Percentiles rank a stretch among this genome's conserved stretches.
Conservation (phyloP, 1,140 invertebrate species). For the Aricia agestis region DNA sequence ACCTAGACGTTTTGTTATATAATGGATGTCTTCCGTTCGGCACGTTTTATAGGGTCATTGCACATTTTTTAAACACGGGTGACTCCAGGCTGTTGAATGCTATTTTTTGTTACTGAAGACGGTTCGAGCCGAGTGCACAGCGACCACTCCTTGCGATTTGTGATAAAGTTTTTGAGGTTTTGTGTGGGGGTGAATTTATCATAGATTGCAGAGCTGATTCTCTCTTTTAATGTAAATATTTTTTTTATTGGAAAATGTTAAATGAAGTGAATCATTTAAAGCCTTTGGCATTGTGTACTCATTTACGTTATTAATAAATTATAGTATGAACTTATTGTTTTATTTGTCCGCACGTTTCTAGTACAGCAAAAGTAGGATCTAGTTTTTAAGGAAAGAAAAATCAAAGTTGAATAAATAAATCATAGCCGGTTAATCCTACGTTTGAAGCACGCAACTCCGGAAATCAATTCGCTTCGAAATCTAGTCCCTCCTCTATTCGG, state of each 20-base stretch:
- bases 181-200: slow-evolving; percentile 62
- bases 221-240: slow-evolving; percentile 72
- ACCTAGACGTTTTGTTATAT: slow-evolving; percentile 58
- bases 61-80: slow-evolving; percentile 63
- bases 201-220: slow-evolving; percentile 70
- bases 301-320: slow-evolving; percentile 76
- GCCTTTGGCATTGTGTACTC: slow-evolving; percentile 74
- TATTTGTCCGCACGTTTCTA: slow-evolving; percentile 27
- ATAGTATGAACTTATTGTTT: slow-evolving; percentile 66
- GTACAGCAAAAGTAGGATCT: background rate
- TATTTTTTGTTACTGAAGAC: slow-evolving; percentile 37
- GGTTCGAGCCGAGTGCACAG: slow-evolving; percentile 65
- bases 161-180: slow-evolving; percentile 62
- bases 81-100: slow-evolving; percentile 32
- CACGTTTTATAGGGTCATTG: slow-evolving; percentile 66
- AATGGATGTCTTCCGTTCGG: slow-evolving; percentile 73
- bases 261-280: slow-evolving; percentile 72
- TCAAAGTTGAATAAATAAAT: no score
- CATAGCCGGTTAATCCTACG: background rate
- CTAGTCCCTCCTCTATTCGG: slow-evolving; percentile 48
- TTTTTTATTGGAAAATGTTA: slow-evolving; percentile 69
- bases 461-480: slow-evolving; percentile 33
- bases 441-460: slow-evolving; percentile 14
- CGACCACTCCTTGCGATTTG: slow-evolving; percentile 64
- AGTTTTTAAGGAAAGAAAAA: no score